Conservation (phyloP, 92 coral and sea anemone species). For the Nematostella vectensis region DNA sequence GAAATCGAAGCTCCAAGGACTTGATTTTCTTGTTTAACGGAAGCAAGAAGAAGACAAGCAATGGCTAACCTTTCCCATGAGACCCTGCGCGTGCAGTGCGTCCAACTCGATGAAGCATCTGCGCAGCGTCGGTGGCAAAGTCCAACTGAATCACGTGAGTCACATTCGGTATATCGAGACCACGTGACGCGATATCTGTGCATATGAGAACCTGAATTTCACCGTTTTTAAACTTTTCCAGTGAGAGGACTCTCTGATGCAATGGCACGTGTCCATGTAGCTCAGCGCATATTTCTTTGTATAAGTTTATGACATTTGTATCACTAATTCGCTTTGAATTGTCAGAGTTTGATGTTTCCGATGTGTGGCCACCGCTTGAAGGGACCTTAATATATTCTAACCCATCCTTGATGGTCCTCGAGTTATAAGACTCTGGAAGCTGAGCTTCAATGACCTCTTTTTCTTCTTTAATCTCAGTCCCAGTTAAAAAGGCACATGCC, state of each 20-base stretch:
- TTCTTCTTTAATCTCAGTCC: too few species aligned
- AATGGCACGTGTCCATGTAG: slow-evolving; percentile 61
- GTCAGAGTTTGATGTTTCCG: too few species aligned
- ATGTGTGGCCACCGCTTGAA: too few species aligned
- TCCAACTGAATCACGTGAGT: slow-evolving; percentile 96
- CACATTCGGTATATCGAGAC: slow-evolving; percentile 76
- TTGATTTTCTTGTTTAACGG: too few species aligned
- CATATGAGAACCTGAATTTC: slow-evolving; percentile 60
- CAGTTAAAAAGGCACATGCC: slow-evolving; percentile 59
- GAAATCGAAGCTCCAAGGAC: too few species aligned
- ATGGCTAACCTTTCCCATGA: slow-evolving; percentile 54
- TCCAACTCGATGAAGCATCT: slow-evolving; percentile 83
- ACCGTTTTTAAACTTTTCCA: slow-evolving; percentile 51
- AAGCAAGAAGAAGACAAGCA: too few species aligned
- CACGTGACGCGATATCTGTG: slow-evolving; percentile 93
- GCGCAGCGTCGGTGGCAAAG: slow-evolving; percentile 81
- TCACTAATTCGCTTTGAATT: too few species aligned
- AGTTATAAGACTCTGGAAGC: too few species aligned
- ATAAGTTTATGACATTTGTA: slow-evolving; percentile 26
- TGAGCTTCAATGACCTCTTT: too few species aligned
- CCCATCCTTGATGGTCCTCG: too few species aligned
- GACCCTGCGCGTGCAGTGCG: slow-evolving; percentile 94
- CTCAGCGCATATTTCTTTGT: slow-evolving; percentile 47
- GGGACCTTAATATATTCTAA: too few species aligned
- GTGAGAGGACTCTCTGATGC: slow-evolving; percentile 39